These are phyloP conservation scores for Hormaphis cornu DNA, from an alignment of 1,140 invertebrate genomes.

Conservation along the genomic window DNA sequence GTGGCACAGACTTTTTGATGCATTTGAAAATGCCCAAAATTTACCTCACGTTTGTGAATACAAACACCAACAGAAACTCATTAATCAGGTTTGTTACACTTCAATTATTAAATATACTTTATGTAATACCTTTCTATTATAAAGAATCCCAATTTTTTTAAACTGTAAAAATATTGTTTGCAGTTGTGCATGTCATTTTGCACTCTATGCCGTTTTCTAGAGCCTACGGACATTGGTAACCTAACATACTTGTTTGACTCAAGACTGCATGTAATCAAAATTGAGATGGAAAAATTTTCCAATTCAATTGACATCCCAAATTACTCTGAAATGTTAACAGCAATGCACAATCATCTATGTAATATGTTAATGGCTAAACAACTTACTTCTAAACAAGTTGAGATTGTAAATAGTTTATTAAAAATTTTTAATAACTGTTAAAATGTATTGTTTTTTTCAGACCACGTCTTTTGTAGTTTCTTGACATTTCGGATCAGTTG, in stretches of 20 bases:
- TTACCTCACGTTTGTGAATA: constrained; percentile 15
- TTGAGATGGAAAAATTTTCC: constrained; percentile 7
- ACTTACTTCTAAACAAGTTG: constrained; percentile 1
- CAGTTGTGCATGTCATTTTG: constrained; percentile 10
- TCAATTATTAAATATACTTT: background rate
- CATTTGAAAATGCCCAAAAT: constrained; percentile 25
- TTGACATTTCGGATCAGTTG: too few relatives aligned
- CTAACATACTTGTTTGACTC: constrained; percentile 11
- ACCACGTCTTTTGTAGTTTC: too few relatives aligned
- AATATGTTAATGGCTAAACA: background rate
- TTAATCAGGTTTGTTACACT: background rate
- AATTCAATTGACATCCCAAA: constrained; percentile 4
- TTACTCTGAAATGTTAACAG: background rate
- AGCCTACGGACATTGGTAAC: background rate
- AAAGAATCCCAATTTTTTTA: too few relatives aligned
- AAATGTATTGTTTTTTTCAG: background rate
- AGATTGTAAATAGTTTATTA: background rate
- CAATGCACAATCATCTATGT: background rate
- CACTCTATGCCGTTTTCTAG: constrained; percentile 5
- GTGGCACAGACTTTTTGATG: constrained; percentile 24
- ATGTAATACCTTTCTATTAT: too few relatives aligned
- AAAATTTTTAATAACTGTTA: background rate
- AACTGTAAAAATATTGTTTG: background rate
- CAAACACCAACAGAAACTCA: constrained; percentile 22
- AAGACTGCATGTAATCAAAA: background rate